Evolutionary conservation across 1,140 invertebrate genomes (phyloP).

Genomic region (Helicoverpa armigera): DNA sequence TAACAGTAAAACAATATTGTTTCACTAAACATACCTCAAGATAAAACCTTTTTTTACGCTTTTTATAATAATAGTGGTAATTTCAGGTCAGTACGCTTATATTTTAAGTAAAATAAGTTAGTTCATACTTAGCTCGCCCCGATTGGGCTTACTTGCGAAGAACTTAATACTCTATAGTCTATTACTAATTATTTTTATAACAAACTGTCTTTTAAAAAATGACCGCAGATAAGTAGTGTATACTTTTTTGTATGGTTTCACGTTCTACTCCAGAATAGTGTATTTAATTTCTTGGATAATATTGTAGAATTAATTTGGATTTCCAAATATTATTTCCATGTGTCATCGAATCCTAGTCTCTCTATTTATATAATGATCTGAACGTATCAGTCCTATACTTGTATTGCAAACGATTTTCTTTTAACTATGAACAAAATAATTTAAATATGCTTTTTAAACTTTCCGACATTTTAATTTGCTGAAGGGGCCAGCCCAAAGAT

Average conservation of each 20-base stretch:
- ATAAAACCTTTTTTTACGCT: not conserved
- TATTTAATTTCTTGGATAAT: too few species aligned
- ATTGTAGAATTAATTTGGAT: too few species aligned
- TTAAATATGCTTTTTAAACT: too few species aligned
- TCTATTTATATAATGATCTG: constrained; percentile 46
- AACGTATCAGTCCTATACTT: not conserved
- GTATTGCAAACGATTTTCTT: too few species aligned
- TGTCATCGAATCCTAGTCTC: constrained; percentile 45
- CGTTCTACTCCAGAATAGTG: too few species aligned
- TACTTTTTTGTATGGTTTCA: too few species aligned
- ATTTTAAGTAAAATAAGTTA: not conserved
- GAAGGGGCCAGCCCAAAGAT: constrained; percentile 69
- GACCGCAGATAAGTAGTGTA: not conserved
- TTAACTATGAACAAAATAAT: too few species aligned
- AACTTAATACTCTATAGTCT: constrained; percentile 46
- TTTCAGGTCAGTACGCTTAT: constrained; percentile 46
- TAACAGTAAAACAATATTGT: too few species aligned
- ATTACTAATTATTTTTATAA: constrained; percentile 4
- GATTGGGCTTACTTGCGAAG: constrained; percentile 5
- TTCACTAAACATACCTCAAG: not conserved
- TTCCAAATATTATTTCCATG: not conserved
- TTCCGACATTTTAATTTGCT: constrained; percentile 14
- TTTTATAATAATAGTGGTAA: not conserved
- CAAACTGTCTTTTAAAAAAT: not conserved
- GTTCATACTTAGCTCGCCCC: constrained; percentile 8